A percentile compares a stretch with the other conserved stretches of the same genome.
These are phyloP conservation scores for Pristionchus fissidentatus DNA, from an alignment of 2,888 invertebrate species.

Conservation along the genomic window DNA sequence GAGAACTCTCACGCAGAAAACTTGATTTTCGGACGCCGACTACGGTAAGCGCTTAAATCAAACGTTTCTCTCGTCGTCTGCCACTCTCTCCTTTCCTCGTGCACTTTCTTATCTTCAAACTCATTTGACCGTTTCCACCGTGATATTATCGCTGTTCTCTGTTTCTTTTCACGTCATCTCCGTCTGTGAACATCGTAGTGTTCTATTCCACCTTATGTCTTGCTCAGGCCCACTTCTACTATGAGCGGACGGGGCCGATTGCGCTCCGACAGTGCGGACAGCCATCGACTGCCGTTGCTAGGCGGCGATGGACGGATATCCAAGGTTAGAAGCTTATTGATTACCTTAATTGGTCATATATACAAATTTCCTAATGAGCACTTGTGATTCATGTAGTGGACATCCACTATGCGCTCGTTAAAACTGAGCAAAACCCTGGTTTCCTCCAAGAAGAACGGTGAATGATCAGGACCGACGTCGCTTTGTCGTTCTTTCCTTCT, in stretches of 20 bases:
- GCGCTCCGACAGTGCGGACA: neutral
- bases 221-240: neutral
- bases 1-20: neutral
- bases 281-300: slow-evolving; percentile 38
- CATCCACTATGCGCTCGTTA: too few relatives aligned
- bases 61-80: slow-evolving; percentile 13
- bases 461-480: slow-evolving; percentile 63
- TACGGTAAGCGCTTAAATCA: slow-evolving; percentile 23
- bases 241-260: slow-evolving; percentile 3
- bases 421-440: too few relatives aligned
- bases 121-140: slow-evolving; percentile 27
- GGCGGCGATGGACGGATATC: slow-evolving; percentile 33
- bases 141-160: slow-evolving; percentile 4
- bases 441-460: too few relatives aligned
- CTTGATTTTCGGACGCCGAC: neutral
- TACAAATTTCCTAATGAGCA: too few relatives aligned
- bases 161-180: slow-evolving; percentile 11
- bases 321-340: neutral
- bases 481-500: slow-evolving; percentile 62
- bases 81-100: slow-evolving; percentile 36
- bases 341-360: too few relatives aligned
- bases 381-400: too few relatives aligned
- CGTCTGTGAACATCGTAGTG: neutral
- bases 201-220: neutral
- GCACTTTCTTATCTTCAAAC: slow-evolving; percentile 42